These are phyloP conservation scores for Eretmocerus hayati DNA, from an alignment of 2,888 invertebrate genomes.

Conservation along the genomic window DNA sequence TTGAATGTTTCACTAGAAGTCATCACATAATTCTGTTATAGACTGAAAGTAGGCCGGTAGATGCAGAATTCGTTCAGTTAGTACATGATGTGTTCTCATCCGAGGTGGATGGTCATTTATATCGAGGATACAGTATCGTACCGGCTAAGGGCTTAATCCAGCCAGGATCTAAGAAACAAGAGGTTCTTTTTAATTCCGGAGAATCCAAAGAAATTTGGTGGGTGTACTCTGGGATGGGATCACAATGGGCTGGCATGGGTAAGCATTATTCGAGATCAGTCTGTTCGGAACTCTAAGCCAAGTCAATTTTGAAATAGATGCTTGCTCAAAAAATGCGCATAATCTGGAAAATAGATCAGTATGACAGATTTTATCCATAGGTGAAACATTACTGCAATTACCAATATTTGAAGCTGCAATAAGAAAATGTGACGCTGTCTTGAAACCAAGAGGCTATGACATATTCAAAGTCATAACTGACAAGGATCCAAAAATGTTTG, in stretches of 20 bases:
- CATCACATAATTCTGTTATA: too few species aligned
- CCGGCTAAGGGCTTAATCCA: constrained; percentile 31
- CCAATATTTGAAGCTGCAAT: constrained; percentile 55
- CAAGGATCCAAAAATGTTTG: too few species aligned
- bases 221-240: too few species aligned
- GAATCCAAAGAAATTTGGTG: constrained; percentile 72
- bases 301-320: too few species aligned
- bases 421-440: constrained; percentile 54
- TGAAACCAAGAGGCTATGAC: constrained; percentile 60
- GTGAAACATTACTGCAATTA: constrained; percentile 52
- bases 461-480: constrained; percentile 57
- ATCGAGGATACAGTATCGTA: constrained; percentile 65
- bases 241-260: constrained; percentile 84
- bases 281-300: too few species aligned
- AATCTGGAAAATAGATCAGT: constrained; percentile 2
- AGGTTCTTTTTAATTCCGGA: constrained; percentile 57
- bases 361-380: too few species aligned
- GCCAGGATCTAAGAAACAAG: constrained; percentile 45
- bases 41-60: constrained; percentile 53
- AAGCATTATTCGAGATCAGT: too few species aligned
- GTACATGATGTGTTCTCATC: constrained; percentile 56
- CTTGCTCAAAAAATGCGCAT: too few species aligned
- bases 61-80: constrained; percentile 57
- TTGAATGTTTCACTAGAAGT: too few species aligned
- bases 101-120: constrained; percentile 57